Percentiles rank a stretch among this genome's conserved stretches.
Evolutionary conservation across 2,113 vertebrate genomes (phyloP).

Genomic region (Scomber colias): DNA sequence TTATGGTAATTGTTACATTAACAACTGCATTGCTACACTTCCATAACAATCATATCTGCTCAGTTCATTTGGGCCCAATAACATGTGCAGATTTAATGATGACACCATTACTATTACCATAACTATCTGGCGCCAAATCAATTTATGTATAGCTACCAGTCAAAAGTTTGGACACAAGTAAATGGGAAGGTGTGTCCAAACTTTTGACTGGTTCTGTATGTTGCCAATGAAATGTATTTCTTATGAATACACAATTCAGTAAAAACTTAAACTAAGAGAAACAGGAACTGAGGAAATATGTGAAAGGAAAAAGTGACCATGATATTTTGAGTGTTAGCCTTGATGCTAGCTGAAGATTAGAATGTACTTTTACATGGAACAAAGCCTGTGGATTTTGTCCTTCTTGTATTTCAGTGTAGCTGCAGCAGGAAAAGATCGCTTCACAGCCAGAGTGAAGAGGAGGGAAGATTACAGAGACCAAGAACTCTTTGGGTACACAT

Average conservation of each 20-base stretch:
- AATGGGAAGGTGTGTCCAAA: no score
- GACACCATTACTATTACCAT: neutral
- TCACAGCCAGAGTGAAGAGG: neutral
- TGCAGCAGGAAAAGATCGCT: neutral
- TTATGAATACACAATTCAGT: no score
- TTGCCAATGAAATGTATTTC: slow-evolving; percentile 8
- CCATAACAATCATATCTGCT: neutral
- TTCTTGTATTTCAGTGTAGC: neutral
- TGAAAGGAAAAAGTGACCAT: neutral
- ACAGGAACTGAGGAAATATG: neutral
- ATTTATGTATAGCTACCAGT: slow-evolving; percentile 8
- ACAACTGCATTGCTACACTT: neutral
- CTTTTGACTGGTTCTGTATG: no score
- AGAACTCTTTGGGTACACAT: neutral
- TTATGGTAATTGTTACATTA: no score
- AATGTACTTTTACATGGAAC: no score
- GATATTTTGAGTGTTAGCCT: neutral
- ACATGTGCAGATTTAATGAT: neutral
- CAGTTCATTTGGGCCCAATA: neutral
- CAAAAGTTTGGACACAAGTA: no score
- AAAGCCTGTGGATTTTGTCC: no score
- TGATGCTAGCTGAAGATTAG: no score
- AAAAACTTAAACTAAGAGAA: no score
- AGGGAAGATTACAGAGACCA: neutral
- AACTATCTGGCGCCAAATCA: slow-evolving; percentile 4